phyloP scores from a whole-genome alignment of 2,888 invertebrate genomes.

The Zootermopsis nevadensis region DNA sequence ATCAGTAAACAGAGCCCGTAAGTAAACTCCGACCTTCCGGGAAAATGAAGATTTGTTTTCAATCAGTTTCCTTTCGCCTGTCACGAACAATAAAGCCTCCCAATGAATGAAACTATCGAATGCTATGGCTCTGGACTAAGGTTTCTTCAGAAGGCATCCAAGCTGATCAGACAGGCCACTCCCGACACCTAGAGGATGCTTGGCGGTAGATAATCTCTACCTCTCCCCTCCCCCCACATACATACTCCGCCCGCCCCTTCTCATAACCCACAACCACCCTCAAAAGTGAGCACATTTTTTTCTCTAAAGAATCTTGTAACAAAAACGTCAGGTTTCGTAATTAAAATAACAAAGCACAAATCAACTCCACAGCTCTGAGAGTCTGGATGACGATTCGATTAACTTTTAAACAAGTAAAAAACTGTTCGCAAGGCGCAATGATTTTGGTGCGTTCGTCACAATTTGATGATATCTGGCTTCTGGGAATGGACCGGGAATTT shows the following conservation, averaged over 20 bases:
- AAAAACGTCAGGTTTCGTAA: neutral
- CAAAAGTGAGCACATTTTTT: neutral
- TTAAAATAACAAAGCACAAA: neutral
- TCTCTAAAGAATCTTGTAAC: neutral
- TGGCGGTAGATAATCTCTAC: conserved; percentile 4
- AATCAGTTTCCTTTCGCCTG: neutral
- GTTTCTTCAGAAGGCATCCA: neutral
- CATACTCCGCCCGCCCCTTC: neutral
- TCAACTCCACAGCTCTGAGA: neutral
- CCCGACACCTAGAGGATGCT: conserved; percentile 26
- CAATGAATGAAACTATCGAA: conserved; percentile 19
- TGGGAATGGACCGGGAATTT: too few relatives aligned
- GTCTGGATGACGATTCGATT: neutral
- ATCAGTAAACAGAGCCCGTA: too few relatives aligned
- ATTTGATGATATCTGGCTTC: too few relatives aligned
- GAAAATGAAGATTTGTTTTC: too few relatives aligned
- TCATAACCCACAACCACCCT: neutral
- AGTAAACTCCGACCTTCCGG: too few relatives aligned
- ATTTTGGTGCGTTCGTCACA: too few relatives aligned
- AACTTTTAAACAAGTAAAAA: too few relatives aligned
- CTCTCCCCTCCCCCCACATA: neutral
- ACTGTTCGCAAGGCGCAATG: too few relatives aligned
- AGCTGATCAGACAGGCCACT: conserved; percentile 23
- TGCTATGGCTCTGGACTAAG: neutral
- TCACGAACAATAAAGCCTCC: neutral